These are phyloP conservation scores for Notospermus geniculatus DNA, from an alignment of 1,140 invertebrate species.

Conservation along the genomic window DNA sequence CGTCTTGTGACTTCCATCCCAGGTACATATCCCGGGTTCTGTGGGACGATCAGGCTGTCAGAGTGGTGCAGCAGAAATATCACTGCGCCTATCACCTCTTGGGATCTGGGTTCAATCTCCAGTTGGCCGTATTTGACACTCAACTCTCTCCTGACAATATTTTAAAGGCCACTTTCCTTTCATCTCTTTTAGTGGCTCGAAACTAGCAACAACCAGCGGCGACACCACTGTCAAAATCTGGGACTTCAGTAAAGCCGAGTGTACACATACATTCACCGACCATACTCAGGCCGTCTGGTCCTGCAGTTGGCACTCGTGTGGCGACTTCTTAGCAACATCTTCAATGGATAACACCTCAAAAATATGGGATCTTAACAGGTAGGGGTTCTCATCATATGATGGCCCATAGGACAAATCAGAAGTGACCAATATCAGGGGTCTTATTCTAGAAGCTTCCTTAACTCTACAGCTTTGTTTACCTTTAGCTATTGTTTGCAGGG, in stretches of 20 bases:
- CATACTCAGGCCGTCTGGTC: slow-evolving; percentile 55
- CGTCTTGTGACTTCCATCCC: slow-evolving; percentile 54
- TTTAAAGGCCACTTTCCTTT: slow-evolving; percentile 3
- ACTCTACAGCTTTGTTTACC: too few relatives aligned
- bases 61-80: too few relatives aligned
- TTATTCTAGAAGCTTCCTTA: too few relatives aligned
- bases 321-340: slow-evolving; percentile 55
- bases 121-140: too few relatives aligned
- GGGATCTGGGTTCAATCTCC: too few relatives aligned
- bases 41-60: too few relatives aligned
- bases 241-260: slow-evolving; percentile 54
- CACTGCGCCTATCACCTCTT: too few relatives aligned
- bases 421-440: too few relatives aligned
- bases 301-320: slow-evolving; percentile 54
- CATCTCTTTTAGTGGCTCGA: slow-evolving; percentile 39
- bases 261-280: slow-evolving; percentile 54
- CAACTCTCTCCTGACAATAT: not conserved
- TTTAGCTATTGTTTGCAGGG: too few relatives aligned
- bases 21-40: slow-evolving; percentile 42
- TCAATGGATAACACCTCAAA: slow-evolving; percentile 56
- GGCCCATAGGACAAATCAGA: too few relatives aligned
- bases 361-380: slow-evolving; percentile 56
- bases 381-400: not conserved
- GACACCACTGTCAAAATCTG: slow-evolving; percentile 56
- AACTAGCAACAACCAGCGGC: slow-evolving; percentile 51